phyloP scores from a whole-genome alignment of 2,888 invertebrate species.

The Eupithecia insigniata region DNA sequence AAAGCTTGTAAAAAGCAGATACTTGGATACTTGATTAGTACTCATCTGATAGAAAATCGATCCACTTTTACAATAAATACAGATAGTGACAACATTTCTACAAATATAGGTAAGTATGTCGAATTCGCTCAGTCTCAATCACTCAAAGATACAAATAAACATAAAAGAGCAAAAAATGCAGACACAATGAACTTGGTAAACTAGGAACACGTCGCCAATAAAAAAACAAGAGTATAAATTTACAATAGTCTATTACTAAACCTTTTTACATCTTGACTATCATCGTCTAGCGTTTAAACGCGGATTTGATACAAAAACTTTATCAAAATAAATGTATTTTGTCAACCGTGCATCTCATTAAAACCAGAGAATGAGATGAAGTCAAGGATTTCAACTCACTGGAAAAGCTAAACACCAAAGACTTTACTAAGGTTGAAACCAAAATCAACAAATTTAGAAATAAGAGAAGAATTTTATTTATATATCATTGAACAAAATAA shows the following conservation, averaged over 20 bases:
- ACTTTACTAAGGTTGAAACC: not conserved
- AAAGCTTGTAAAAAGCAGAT: not conserved
- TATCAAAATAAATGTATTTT: constrained; percentile 61
- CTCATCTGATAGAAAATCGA: not conserved
- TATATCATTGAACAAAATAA: no score
- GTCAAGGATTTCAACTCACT: constrained; percentile 34
- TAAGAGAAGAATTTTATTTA: not conserved
- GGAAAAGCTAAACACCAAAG: constrained; percentile 30
- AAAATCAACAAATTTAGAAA: not conserved
- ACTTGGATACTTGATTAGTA: not conserved
- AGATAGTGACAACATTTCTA: constrained; percentile 10
- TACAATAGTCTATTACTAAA: constrained; percentile 61
- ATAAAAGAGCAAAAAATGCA: constrained; percentile 1
- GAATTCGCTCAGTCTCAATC: constrained; percentile 11
- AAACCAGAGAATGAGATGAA: constrained; percentile 51
- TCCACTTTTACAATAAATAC: not conserved
- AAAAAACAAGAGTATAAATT: constrained; percentile 44
- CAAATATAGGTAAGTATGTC: constrained; percentile 12
- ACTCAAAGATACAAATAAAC: constrained; percentile 9
- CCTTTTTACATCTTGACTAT: constrained; percentile 56
- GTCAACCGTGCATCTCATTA: constrained; percentile 79
- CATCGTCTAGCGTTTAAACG: constrained; percentile 62
- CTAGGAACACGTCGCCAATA: constrained; percentile 58
- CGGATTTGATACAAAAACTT: constrained; percentile 60
- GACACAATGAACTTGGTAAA: constrained; percentile 36